Percentiles rank a stretch among this genome's conserved stretches.
These are phyloP conservation scores for Sterna hirundo DNA, from an alignment of 2,113 vertebrate species.

Conservation along the genomic window DNA sequence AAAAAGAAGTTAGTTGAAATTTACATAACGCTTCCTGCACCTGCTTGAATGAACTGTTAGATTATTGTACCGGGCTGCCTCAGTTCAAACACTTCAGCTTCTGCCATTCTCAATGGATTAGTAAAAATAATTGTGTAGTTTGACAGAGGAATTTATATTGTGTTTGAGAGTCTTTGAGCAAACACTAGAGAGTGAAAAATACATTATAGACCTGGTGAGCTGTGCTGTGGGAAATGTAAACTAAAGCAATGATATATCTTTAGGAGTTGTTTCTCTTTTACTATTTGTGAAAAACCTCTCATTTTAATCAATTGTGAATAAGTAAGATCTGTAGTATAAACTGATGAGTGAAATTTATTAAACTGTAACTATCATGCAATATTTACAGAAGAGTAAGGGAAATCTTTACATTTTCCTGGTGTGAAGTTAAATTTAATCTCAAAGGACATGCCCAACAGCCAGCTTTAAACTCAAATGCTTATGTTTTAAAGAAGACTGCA, in stretches of 20 bases:
- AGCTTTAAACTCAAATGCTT: neutral
- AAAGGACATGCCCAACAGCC: neutral
- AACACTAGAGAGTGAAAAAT: constrained; percentile 68
- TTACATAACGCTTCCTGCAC: constrained; percentile 57
- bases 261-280: constrained; percentile 49
- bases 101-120: constrained; percentile 59
- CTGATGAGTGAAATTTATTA: constrained; percentile 18
- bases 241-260: constrained; percentile 20
- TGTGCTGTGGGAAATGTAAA: constrained; percentile 41
- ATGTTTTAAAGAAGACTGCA: neutral
- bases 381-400: constrained; percentile 26
- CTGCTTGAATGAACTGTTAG: constrained; percentile 51
- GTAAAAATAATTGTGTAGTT: constrained; percentile 67
- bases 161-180: constrained; percentile 67
- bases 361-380: neutral
- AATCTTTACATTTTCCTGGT: neutral
- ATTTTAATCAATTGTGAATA: constrained; percentile 47
- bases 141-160: constrained; percentile 65
- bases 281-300: constrained; percentile 21
- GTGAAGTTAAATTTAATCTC: neutral
- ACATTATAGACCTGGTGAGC: constrained; percentile 39
- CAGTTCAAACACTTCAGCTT: constrained; percentile 58
- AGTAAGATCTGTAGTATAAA: constrained; percentile 6
- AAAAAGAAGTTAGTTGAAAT: constrained; percentile 59
- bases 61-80: constrained; percentile 48